phyloP scores from a whole-genome alignment of 1,140 invertebrate genomes.

The Thrips palmi region DNA sequence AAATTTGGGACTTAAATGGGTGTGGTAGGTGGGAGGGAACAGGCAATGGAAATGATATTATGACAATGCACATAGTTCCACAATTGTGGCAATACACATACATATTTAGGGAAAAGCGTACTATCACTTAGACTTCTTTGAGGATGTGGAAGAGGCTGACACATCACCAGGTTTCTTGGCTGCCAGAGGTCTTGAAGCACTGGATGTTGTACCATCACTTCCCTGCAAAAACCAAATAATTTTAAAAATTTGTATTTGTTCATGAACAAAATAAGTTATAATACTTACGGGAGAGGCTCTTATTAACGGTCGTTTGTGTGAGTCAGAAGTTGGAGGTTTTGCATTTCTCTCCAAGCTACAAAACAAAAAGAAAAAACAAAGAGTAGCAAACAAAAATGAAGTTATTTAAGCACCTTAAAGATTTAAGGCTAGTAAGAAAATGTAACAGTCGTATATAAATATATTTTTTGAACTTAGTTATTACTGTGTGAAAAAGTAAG shows the following conservation, averaged over 20 bases:
- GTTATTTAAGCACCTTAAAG: background rate
- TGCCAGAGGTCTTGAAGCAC: conserved; percentile 10
- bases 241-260: conserved; percentile 10
- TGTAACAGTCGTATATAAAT: too few species aligned
- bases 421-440: background rate
- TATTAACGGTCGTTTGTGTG: conserved; percentile 10
- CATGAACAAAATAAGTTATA: conserved; percentile 10
- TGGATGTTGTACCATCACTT: conserved; percentile 13
- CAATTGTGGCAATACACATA: too few species aligned
- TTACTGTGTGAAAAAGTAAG: conserved; percentile 6
- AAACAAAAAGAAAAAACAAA: background rate
- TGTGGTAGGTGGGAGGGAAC: too few species aligned
- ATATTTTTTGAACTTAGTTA: background rate
- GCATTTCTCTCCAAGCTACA: conserved; percentile 10
- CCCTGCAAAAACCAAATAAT: conserved; percentile 8
- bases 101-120: too few species aligned
- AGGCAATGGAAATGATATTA: too few species aligned
- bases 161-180: conserved; percentile 2
- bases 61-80: too few species aligned
- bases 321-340: conserved; percentile 8
- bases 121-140: background rate
- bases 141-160: background rate
- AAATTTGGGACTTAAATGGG: too few species aligned
- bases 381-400: conserved; percentile 1
- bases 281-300: conserved; percentile 11